A percentile compares a stretch with the other conserved stretches of the same genome.
Evolutionary conservation across 2,888 invertebrate species (phyloP).

Genomic region (Dryobota labecula): DNA sequence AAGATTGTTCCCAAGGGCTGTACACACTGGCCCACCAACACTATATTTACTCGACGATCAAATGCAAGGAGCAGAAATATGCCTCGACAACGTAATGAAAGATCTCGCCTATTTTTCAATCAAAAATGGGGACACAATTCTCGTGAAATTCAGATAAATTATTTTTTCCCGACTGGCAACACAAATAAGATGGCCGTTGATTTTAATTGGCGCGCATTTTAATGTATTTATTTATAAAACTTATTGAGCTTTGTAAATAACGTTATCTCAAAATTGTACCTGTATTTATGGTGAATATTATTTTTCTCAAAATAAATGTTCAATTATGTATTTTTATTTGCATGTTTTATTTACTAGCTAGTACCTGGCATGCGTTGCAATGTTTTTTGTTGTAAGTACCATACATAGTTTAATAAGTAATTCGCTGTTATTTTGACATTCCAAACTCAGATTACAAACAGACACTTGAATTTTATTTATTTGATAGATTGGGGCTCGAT

Average conservation of each 20-base stretch:
- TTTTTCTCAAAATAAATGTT: conserved; percentile 81
- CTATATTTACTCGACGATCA: conserved; percentile 90
- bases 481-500: no score
- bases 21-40: conserved; percentile 80
- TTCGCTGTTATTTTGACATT: no score
- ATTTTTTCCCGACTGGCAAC: conserved; percentile 67
- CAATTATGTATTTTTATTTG: conserved; percentile 83
- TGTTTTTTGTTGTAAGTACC: no score
- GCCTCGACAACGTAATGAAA: conserved; percentile 95
- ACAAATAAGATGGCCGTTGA: conserved; percentile 62
- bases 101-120: conserved; percentile 96
- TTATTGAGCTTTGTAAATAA: conserved; percentile 83
- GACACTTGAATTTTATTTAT: no score
- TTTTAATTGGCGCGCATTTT: conserved; percentile 71
- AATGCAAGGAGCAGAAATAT: conserved; percentile 92
- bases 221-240: conserved; percentile 68
- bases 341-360: conserved; percentile 74
- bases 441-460: no score
- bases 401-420: no score
- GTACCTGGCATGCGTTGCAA: no score
- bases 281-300: conserved; percentile 83
- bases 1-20: conserved; percentile 92
- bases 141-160: conserved; percentile 91
- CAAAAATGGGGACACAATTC: conserved; percentile 95
- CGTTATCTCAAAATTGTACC: conserved; percentile 82